Conservation (phyloP, 2,888 invertebrate species). For the Andrena hattorfiana region DNA sequence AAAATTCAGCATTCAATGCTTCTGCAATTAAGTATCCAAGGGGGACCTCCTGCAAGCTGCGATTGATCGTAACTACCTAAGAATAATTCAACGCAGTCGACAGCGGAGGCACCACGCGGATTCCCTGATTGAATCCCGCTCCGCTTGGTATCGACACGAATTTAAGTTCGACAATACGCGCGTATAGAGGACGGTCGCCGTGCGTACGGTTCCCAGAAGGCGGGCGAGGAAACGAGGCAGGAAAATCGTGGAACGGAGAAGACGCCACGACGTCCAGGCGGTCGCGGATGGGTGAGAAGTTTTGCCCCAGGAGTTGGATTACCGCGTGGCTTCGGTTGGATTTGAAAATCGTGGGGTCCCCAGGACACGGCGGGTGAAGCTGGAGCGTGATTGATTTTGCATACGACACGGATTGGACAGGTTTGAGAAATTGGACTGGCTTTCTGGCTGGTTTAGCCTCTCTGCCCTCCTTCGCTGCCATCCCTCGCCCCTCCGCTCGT, state of each 20-base stretch:
- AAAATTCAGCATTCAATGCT: not conserved
- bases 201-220: constrained; percentile 8
- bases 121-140: not conserved
- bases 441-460: constrained; percentile 75
- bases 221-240: constrained; percentile 12
- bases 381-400: constrained; percentile 84
- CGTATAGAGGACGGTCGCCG: constrained; percentile 3
- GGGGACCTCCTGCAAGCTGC: no score
- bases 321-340: constrained; percentile 75
- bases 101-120: not conserved
- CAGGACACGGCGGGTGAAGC: constrained; percentile 59
- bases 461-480: constrained; percentile 61
- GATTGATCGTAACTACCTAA: no score
- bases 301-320: constrained; percentile 71
- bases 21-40: no score
- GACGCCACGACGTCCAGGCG: constrained; percentile 49
- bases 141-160: constrained; percentile 25
- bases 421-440: constrained; percentile 85
- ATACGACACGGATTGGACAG: constrained; percentile 85
- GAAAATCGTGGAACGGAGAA: constrained; percentile 41
- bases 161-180: constrained; percentile 35
- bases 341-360: constrained; percentile 76
- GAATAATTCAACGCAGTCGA: not conserved
- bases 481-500: constrained; percentile 35
- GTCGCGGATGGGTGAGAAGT: constrained; percentile 68